Conservation (phyloP, 64 coral and sea anemone genomes). For the Stylophora pistillata region DNA sequence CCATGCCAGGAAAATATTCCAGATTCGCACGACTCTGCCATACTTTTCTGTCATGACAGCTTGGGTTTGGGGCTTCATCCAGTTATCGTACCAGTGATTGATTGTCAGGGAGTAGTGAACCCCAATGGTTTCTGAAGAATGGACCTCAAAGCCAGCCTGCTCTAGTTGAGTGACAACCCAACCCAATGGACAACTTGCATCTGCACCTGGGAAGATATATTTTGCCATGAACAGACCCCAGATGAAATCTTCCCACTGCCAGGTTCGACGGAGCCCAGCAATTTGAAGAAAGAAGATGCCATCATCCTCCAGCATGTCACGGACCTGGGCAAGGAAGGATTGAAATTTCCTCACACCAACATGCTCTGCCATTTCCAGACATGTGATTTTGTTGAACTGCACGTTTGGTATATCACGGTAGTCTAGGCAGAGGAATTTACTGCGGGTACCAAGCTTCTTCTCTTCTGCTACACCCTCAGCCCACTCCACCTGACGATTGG, state of each 20-base stretch:
- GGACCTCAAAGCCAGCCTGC: constrained; percentile 90
- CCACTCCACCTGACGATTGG: constrained; percentile 92
- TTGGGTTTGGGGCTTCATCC: constrained; percentile 81
- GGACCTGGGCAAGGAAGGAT: constrained; percentile 81
- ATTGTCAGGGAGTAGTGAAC: constrained; percentile 96
- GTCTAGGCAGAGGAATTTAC: constrained; percentile 90
- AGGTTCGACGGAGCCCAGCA: constrained; percentile 87
- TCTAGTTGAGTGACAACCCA: constrained; percentile 88
- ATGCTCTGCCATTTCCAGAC: constrained; percentile 99
- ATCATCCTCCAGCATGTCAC: constrained; percentile 94
- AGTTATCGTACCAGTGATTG: constrained; percentile 95
- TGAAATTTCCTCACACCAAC: constrained; percentile 96
- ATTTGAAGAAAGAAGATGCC: constrained; percentile 98
- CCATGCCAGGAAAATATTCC: constrained; percentile 98
- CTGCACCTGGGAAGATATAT: constrained; percentile 96
- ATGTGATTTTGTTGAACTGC: constrained; percentile 93
- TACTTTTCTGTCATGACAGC: constrained; percentile 70
- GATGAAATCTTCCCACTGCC: constrained; percentile 98
- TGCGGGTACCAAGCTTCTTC: constrained; percentile 43
- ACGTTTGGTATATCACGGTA: constrained; percentile 90
- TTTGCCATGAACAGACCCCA: constrained; percentile 99
- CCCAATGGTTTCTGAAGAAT: constrained; percentile 84
- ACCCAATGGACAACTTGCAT: constrained; percentile 90
- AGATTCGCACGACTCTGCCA: constrained; percentile 83
- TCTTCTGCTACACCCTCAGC: constrained; percentile 54